Percentiles rank a stretch among this genome's conserved stretches.
Evolutionary conservation across 2,888 invertebrate species (phyloP).

Genomic region (Lepidocyrtinus sp.): DNA sequence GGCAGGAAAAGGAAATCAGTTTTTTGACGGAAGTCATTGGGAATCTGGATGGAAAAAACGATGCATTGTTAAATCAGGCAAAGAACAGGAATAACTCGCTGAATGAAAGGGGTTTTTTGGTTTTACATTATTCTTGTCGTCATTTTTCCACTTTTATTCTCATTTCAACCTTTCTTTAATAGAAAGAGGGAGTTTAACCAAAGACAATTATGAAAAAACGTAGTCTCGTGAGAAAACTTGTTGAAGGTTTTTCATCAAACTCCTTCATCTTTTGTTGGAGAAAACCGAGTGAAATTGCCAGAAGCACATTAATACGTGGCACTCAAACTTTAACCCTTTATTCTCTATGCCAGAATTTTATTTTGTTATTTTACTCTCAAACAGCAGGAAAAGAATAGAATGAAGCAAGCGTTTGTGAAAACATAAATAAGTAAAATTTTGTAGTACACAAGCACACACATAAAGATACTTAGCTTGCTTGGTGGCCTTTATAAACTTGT

Average conservation of each 20-base stretch:
- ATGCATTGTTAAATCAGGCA: conserved; percentile 24
- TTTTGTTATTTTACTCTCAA: no score
- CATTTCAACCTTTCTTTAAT: conserved; percentile 10
- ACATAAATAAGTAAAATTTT: no score
- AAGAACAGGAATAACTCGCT: background rate
- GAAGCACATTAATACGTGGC: conserved; percentile 29
- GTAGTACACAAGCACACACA: no score
- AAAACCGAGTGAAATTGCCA: conserved; percentile 42
- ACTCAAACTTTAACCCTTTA: conserved; percentile 35
- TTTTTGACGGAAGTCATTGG: conserved; percentile 58
- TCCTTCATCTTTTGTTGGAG: conserved; percentile 24
- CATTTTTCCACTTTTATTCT: conserved; percentile 1
- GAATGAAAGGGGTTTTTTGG: background rate
- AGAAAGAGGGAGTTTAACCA: conserved; percentile 7
- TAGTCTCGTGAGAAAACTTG: conserved; percentile 55
- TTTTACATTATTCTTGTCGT: background rate
- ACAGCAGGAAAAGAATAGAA: no score
- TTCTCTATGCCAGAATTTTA: background rate
- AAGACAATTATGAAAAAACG: conserved; percentile 13
- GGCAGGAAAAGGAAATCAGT: conserved; percentile 60
- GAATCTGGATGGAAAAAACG: conserved; percentile 38
- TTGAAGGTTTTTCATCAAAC: conserved; percentile 48
- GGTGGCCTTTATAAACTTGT: no score
- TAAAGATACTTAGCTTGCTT: no score
- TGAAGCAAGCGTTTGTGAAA: no score